Base-by-base conservation (phyloP, 2,797 vertebrate species). In the Chaenodraco wilsoni region DNA sequence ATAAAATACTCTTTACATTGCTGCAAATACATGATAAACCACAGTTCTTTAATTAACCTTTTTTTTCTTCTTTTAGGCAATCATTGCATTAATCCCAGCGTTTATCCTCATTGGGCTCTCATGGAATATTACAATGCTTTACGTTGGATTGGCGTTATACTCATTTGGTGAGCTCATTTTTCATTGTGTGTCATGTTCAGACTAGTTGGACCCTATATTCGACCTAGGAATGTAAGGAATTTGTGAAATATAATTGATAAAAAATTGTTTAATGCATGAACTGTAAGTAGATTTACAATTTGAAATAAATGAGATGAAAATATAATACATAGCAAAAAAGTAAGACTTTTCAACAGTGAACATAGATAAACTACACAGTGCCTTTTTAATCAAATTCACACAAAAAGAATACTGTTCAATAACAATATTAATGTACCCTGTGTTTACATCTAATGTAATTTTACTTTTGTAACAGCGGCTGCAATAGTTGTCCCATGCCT, bases 401-500 rank as follows among this genome's bases (percentile, higher is more conserved):
- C 7, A 3, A 2, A 52, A 52, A 51, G 17, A 0, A 1, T 44
- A 16, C 56, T 41, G 33, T 49, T 63, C 27, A 13, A 63, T 9
- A 15, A 5, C 27, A 14, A 46, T n/a, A 46, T 3, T 41, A 19
- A 12, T 44, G 0, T 54, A 9, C 37, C 51, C 0, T 52, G 10
- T 68, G 0, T 31, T 68, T 16, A 56, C 9, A 51, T 56, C 40
- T 73, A 1, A 19, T 69, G 21, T 68, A 13, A 16, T 65, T 65
- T 75, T 21, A 31, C 9, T 49, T n/a, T 65, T 55, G 3, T 65
- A 88, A 46, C 90, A 99, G 98, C 98, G 10, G 97, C 98, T 3
- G 97, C 98, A 1, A 84, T 97, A 1, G 98, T 98, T 8, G 96
- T 99, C 69, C 98, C 98, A 0, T 98, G 97, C 83, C 89, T 99